Evolutionary conservation across 1,140 invertebrate species (phyloP), one percentile per base, ranked within the genome.

Genomic region (Bacillus rossius): DNA sequence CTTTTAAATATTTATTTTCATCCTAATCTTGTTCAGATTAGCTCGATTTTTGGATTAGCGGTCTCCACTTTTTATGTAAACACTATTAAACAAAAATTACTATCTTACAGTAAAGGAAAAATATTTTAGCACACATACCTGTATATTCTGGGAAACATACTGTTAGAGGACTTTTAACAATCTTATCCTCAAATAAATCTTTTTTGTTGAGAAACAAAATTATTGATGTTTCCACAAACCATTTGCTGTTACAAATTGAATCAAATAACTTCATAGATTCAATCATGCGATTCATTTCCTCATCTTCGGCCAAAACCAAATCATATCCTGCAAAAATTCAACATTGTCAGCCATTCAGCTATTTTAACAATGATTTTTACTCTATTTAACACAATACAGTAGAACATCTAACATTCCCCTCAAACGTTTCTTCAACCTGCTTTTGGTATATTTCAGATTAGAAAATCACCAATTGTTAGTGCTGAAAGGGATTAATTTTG

Each of bases 171-270:
- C 91, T 95, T 75, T 89, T 88, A 55, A 79, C 81, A 64, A 94
- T 95, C 77, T 94, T 94, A 64, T 94, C 92, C 70, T 95, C 92
- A 73, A 98, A 98, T 52, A 98, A 79, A 84, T 98, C 95, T 74
- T 96, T 96, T 70, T 98, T 98, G 76, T 98, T 98, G 22, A 98
- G 79, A 75, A 98, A 98, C 47, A 98, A 79, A 70, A 97, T 97
- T 61, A 97, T 97, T n/a, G 94, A 96, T 14, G 95, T 97, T 67
- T 97, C 93, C 51, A 93, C 90, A 73, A 97, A 97, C 94, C 94
- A 98, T 77, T 97, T 97, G 73, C 94, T 96, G 77, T 97, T 97
- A 74, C 95, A 98, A 70, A 98, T 98, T 2, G 89, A 92, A 77
- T 98, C 95, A 75, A 97, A 97, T 26, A 97, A 76, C 72, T 96